Evolutionary conservation across 2,888 invertebrate species (phyloP), one percentile per base, ranked within the genome.

Genomic region (Meteorus cinctellus): DNA sequence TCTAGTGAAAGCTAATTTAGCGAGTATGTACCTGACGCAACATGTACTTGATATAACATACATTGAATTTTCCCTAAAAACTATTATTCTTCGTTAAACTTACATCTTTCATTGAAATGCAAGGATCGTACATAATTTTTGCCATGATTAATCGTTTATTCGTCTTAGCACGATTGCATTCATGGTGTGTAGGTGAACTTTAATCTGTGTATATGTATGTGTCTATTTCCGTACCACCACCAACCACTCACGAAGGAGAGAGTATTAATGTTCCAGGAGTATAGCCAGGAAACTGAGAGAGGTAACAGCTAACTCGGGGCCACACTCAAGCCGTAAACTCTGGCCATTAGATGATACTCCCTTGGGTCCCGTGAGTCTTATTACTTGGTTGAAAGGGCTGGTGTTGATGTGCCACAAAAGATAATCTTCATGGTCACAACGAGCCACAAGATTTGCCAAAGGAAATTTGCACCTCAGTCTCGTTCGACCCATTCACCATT

Each of bases 251-350:
- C 77, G 79, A 55, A 19, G 55, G 69, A 77, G 69, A 74, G 70
- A 68, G 76, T 76, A 74, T 79, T 80, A 79, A 80, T 80, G 79
- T 76, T 77, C 78, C 78, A 76, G 69, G 59, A 62, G 55, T 55
- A 55, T 55, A 69, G 66, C 45, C 63, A 27, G 59, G 74, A 59
- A 68, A 69, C 69, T 69, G 70, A 24, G 72, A 68, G 79, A 78
- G 79, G 78, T 79, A 80, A 80, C 78, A 80, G 77, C 79, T 79
- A 80, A 80, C 80, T 80, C 78, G 78, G 75, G 79, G 78, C 79
- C 80, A 77, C 79, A 79, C 80, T 80, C 79, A 69, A 75, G 78
- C 76, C 78, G 78, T 80, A 80, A 80, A 80, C 80, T 80, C 80
- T 76, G 71, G 74, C 80, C 80, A 80, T 80, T 80, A 80, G 79